These are phyloP conservation scores for Scartelaos histophorus DNA, from an alignment of 2,113 vertebrate species.

Conservation along the genomic window DNA sequence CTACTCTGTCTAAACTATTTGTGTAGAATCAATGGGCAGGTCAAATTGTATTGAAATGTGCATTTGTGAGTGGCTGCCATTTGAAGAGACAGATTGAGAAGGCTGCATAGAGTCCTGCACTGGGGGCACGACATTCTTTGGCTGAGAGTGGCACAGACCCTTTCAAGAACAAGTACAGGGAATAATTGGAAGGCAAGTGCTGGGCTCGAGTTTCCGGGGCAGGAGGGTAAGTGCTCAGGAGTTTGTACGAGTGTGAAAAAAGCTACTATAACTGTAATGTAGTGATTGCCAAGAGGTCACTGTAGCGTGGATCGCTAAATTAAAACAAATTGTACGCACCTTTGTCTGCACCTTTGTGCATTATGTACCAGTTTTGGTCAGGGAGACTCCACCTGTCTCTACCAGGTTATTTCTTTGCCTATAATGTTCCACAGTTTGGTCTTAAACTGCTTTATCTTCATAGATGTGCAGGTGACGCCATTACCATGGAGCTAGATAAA, in stretches of 20 bases:
- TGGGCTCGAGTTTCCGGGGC: conserved; percentile 67
- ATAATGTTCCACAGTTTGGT: no score
- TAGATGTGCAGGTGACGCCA: no score
- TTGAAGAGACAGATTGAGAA: conserved; percentile 49
- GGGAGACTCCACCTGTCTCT: no score
- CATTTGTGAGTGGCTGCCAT: conserved; percentile 50
- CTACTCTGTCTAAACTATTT: conserved; percentile 40
- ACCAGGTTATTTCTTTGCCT: no score
- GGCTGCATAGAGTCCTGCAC: conserved; percentile 51
- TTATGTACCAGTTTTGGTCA: no score
- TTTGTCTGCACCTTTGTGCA: no score
- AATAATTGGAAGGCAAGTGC: conserved; percentile 75
- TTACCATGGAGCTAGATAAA: no score
- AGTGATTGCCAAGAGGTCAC: neutral
- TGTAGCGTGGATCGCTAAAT: neutral
- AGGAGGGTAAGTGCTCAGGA: conserved; percentile 68
- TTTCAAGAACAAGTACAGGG: conserved; percentile 73
- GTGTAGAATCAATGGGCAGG: conserved; percentile 50
- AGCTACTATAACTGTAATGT: neutral
- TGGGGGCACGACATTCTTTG: conserved; percentile 59
- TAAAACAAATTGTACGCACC: no score
- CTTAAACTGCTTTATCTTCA: no score
- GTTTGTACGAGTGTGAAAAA: conserved; percentile 35
- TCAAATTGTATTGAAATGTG: conserved; percentile 49
- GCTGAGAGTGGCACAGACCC: conserved; percentile 68